phyloP scores from a whole-genome alignment of 2,888 invertebrate species.

The Caenorhabditis sp. region DNA sequence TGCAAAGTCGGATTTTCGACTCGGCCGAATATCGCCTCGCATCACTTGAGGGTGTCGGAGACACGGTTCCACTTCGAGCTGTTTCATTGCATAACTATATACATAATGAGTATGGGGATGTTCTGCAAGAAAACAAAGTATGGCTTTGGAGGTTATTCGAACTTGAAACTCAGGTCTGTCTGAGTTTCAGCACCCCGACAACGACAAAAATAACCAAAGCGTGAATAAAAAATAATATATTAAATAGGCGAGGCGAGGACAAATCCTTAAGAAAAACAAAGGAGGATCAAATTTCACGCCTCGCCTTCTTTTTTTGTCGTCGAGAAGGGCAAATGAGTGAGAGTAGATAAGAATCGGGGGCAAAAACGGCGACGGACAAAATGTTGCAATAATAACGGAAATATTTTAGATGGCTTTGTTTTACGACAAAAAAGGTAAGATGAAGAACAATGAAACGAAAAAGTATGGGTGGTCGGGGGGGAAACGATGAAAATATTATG shows the following conservation, averaged over 20 bases:
- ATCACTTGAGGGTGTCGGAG: neutral
- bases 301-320: neutral
- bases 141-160: too few relatives aligned
- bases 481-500: neutral
- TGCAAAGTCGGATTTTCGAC: constrained; percentile 76
- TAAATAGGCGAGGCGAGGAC: neutral
- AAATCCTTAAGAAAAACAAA: neutral
- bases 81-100: neutral
- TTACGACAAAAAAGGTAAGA: neutral
- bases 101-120: neutral
- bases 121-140: neutral
- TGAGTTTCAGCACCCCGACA: too few relatives aligned
- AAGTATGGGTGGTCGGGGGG: neutral
- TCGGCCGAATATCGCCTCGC: neutral
- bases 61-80: neutral
- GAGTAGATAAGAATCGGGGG: neutral
- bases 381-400: neutral
- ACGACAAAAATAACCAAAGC: neutral
- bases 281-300: neutral
- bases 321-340: neutral
- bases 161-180: too few relatives aligned
- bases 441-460: neutral
- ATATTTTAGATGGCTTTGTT: neutral
- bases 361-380: neutral
- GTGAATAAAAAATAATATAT: neutral